Conservation (phyloP, 1,140 invertebrate genomes). For the Venturia canescens region DNA sequence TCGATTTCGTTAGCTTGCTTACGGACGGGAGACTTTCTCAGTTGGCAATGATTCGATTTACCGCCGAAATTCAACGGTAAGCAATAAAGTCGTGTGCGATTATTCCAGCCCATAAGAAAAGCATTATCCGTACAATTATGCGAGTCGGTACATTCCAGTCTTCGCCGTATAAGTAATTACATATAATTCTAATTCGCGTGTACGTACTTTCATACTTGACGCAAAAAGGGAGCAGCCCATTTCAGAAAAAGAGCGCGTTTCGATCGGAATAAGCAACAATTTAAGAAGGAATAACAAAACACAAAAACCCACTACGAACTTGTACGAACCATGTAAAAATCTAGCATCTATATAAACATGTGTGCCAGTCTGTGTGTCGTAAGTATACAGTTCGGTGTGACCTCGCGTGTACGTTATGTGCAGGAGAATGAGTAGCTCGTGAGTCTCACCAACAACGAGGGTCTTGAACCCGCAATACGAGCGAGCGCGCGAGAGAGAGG, state of each 20-base stretch:
- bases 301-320: too few species aligned
- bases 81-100: not conserved
- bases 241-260: too few species aligned
- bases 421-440: slow-evolving; percentile 33
- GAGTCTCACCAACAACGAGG: slow-evolving; percentile 47
- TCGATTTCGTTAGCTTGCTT: slow-evolving; percentile 2
- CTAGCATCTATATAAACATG: not conserved
- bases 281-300: too few species aligned
- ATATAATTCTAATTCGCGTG: too few species aligned
- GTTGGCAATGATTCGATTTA: slow-evolving; percentile 3
- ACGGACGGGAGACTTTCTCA: not conserved
- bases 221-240: too few species aligned
- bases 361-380: not conserved
- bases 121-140: not conserved
- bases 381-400: slow-evolving; percentile 43
- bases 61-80: not conserved
- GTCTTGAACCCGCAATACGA: slow-evolving; percentile 51
- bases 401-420: slow-evolving; percentile 46
- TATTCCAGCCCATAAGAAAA: not conserved
- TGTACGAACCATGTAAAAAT: too few species aligned
- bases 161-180: too few species aligned
- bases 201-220: too few species aligned
- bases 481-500: slow-evolving; percentile 42
- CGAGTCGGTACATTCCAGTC: not conserved
- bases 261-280: too few species aligned